These are phyloP conservation scores for Drosophila meridionalis DNA, from an alignment of 2,888 invertebrate species.

Conservation along the genomic window DNA sequence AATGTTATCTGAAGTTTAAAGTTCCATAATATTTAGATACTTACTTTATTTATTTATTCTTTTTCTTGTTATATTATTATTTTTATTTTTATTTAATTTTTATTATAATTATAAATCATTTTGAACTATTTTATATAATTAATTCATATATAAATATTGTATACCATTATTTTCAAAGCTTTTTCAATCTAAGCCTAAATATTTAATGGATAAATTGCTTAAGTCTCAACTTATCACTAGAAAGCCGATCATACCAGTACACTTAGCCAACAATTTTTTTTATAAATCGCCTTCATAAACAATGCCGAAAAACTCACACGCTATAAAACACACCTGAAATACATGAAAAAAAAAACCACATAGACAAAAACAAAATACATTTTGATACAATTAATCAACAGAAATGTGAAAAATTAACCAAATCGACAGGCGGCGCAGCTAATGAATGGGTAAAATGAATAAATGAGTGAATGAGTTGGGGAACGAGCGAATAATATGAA, in stretches of 20 bases:
- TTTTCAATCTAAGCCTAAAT: background rate
- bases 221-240: slow-evolving; percentile 10
- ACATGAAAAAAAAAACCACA: background rate
- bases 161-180: background rate
- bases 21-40: background rate
- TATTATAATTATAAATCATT: too few relatives aligned
- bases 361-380: slow-evolving; percentile 18
- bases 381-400: slow-evolving; percentile 67
- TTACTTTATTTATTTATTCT: too few relatives aligned
- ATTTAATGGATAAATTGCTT: too few relatives aligned
- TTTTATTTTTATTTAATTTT: too few relatives aligned
- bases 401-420: slow-evolving; percentile 69
- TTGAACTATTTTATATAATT: too few relatives aligned
- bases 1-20: background rate
- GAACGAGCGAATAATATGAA: slow-evolving; percentile 42
- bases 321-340: slow-evolving; percentile 27
- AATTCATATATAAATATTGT: background rate
- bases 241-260: slow-evolving; percentile 7
- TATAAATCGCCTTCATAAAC: slow-evolving; percentile 40
- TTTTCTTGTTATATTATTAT: too few relatives aligned
- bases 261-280: slow-evolving; percentile 12
- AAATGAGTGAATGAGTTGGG: slow-evolving; percentile 17
- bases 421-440: slow-evolving; percentile 55
- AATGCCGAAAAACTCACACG: slow-evolving; percentile 36
- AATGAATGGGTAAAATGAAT: slow-evolving; percentile 65